phyloP scores from a whole-genome alignment of 1,140 invertebrate genomes.

The Phymorhynchus buccinoides region DNA sequence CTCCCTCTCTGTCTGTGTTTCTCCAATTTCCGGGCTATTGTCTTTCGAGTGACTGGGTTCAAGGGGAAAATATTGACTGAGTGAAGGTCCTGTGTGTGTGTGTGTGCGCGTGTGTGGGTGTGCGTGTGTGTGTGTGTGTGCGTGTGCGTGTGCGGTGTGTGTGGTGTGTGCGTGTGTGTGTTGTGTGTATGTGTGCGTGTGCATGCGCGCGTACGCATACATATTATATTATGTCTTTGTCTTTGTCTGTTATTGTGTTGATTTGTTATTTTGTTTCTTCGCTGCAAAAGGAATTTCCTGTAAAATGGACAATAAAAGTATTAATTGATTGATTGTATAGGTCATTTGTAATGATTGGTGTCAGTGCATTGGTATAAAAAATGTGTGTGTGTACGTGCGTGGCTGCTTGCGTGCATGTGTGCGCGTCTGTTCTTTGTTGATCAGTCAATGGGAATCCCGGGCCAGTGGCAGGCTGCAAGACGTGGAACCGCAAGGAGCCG shows the following conservation, averaged over 20 bases:
- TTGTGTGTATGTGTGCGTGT: too few species aligned
- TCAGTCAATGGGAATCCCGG: conserved; percentile 53
- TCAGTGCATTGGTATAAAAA: not conserved
- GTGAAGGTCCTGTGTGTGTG: conserved; percentile 15
- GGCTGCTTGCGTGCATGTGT: not conserved
- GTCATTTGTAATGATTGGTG: too few species aligned
- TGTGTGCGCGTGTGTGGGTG: not conserved
- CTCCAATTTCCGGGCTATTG: too few species aligned
- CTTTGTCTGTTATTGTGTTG: too few species aligned
- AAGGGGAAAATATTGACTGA: too few species aligned
- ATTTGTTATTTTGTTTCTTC: not conserved
- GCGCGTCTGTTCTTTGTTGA: not conserved
- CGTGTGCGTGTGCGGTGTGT: too few species aligned
- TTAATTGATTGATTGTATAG: not conserved
- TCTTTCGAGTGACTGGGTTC: too few species aligned
- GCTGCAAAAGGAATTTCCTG: not conserved
- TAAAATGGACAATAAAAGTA: not conserved
- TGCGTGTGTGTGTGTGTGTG: not conserved
- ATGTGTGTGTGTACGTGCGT: not conserved
- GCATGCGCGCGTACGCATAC: too few species aligned
- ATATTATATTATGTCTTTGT: too few species aligned
- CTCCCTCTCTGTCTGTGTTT: too few species aligned
- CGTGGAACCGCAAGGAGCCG: conserved; percentile 69
- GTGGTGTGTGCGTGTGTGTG: not conserved
- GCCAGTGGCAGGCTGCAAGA: conserved; percentile 60